Percentiles rank a stretch among this genome's conserved stretches.
Evolutionary conservation across 2,888 invertebrate genomes (phyloP).

Genomic region (Isoperla grammatica): DNA sequence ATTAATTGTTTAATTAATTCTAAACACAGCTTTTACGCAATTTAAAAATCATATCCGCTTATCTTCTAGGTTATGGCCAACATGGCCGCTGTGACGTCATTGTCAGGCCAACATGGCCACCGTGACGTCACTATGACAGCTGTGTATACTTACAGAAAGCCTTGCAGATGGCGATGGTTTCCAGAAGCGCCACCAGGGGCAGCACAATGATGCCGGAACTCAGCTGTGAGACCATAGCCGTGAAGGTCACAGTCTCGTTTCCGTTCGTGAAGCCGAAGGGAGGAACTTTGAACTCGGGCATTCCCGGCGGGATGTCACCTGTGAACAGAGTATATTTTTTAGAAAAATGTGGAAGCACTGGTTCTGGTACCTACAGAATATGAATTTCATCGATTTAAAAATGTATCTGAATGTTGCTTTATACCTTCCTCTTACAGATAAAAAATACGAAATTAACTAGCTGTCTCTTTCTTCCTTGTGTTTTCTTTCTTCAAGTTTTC

Average conservation of each 20-base stretch:
- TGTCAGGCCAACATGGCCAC: too few species aligned
- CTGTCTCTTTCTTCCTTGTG: too few species aligned
- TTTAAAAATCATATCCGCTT: too few species aligned
- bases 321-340: too few species aligned
- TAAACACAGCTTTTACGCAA: not conserved
- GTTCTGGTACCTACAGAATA: not conserved
- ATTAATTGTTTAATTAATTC: too few species aligned
- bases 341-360: not conserved
- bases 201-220: slow-evolving; percentile 81
- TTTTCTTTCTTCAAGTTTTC: too few species aligned
- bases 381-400: not conserved
- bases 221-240: slow-evolving; percentile 70
- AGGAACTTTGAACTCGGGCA: slow-evolving; percentile 61
- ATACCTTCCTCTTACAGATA: too few species aligned
- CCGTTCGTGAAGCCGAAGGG: slow-evolving; percentile 61
- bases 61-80: too few species aligned
- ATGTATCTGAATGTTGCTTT: too few species aligned
- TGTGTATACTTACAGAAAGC: slow-evolving; percentile 77
- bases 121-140: too few species aligned
- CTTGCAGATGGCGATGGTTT: slow-evolving; percentile 90
- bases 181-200: slow-evolving; percentile 81
- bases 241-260: slow-evolving; percentile 52
- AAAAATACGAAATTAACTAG: too few species aligned
- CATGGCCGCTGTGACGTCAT: too few species aligned
- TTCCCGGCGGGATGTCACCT: slow-evolving; percentile 69